A percentile compares a stretch with the other conserved stretches of the same genome.
Conservation (phyloP, 2,888 invertebrate genomes). For the Hecatera dysodea region DNA sequence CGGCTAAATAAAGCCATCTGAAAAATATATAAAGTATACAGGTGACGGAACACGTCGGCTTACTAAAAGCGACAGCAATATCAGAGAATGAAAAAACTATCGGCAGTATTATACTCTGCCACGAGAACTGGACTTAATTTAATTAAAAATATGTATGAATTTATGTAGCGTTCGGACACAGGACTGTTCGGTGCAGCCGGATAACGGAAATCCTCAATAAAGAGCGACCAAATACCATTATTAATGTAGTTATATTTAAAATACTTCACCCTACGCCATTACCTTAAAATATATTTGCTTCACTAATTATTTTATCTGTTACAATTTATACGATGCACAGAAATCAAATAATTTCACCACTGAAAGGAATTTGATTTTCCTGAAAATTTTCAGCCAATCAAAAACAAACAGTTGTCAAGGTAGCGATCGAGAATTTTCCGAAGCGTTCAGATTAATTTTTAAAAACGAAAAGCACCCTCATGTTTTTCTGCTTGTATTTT, state of each 20-base stretch:
- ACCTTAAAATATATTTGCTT: slow-evolving; percentile 56
- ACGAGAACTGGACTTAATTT: slow-evolving; percentile 59
- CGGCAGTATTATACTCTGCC: slow-evolving; percentile 42
- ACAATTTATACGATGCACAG: slow-evolving; percentile 32
- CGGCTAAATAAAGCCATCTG: slow-evolving; percentile 85
- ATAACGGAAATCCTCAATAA: slow-evolving; percentile 87
- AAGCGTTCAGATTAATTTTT: slow-evolving; percentile 71
- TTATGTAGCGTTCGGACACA: slow-evolving; percentile 45
- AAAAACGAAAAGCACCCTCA: neutral
- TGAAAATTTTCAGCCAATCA: slow-evolving; percentile 86
- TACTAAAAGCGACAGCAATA: slow-evolving; percentile 31
- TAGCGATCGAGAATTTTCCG: slow-evolving; percentile 77
- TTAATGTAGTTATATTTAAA: slow-evolving; percentile 41
- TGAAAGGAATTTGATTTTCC: slow-evolving; percentile 74
- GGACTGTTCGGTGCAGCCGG: slow-evolving; percentile 71
- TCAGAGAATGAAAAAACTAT: slow-evolving; percentile 31
- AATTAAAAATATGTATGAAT: slow-evolving; percentile 62
- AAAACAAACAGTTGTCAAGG: slow-evolving; percentile 88
- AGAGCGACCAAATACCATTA: slow-evolving; percentile 60
- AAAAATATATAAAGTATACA: slow-evolving; percentile 67
- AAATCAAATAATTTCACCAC: slow-evolving; percentile 43
- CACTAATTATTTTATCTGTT: slow-evolving; percentile 50
- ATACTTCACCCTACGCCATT: slow-evolving; percentile 46
- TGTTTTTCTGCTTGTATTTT: neutral
- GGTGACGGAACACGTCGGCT: slow-evolving; percentile 56